Base-by-base conservation (phyloP, 2,888 invertebrate species). In the Spilosoma lubricipeda region DNA sequence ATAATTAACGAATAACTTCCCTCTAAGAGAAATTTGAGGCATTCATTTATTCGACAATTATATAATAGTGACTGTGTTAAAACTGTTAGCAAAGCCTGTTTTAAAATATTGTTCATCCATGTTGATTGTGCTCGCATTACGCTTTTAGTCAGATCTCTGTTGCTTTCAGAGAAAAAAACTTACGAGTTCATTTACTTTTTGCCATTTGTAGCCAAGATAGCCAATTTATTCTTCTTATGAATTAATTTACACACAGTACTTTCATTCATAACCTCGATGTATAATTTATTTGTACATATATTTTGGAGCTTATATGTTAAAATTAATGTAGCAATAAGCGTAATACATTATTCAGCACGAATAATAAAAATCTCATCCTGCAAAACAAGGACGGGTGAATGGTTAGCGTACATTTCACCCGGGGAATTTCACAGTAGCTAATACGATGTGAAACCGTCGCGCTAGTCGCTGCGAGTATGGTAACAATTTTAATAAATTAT, bases 401-500 rank as follows among this genome's bases (percentile, higher is more conserved):
- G 84, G 86, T 81, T 78, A 85, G 80, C 84, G 83, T 87, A 88
- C 87, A 85, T 85, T 84, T 77, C 80, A 85, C 79, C 77, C 83
- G 79, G 86, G 85, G 86, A 87, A 89, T 89, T 89, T 88, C 85
- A 86, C 87, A 86, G 86, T 77, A 89, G 87, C 87, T 87, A 87
- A 85, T 84, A 81, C 86, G 87, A 80, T 81, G 82, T 77, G 86
- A 85, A 86, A 82, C 85, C 82, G 86, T 84, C 80, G 85, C 85
- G 85, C 85, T 79, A 80, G 85, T 87, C 86, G 85, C 83, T 76
- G 82, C 74, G 87, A 88, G 90, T 89, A 90, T 89, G 90, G 91
- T 82, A 92, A 91, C 91, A 90, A 92, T 93, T 93, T 94, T 94
- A 94, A 93, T 94, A 93, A 94, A 92, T 94, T 94, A 94, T 94